Evolutionary conservation across 1,140 invertebrate genomes (phyloP).

Genomic region (Stenopsyche tienmushanensis): DNA sequence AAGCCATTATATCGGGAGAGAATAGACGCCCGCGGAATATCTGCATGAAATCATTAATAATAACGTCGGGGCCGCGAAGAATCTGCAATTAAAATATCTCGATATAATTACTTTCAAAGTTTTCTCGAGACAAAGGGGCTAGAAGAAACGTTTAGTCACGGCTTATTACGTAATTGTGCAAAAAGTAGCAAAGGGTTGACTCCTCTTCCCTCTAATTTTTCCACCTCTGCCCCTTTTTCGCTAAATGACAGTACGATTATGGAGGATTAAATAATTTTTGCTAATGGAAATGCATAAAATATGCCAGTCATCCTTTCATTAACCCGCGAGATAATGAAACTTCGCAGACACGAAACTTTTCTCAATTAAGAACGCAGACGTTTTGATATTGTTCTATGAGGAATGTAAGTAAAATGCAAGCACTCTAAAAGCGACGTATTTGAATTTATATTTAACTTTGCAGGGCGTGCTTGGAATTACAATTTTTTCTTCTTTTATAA

Average conservation of each 20-base stretch:
- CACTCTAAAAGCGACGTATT: no score
- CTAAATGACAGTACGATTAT: conserved; percentile 34
- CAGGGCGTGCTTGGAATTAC: no score
- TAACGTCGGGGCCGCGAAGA: conserved; percentile 34
- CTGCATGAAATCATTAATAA: conserved; percentile 35
- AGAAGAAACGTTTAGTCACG: conserved; percentile 41
- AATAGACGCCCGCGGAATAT: no score
- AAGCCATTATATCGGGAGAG: conserved; percentile 4
- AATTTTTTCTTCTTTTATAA: no score
- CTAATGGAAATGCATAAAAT: conserved; percentile 39
- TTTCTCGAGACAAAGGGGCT: conserved; percentile 29
- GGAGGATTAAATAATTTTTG: conserved; percentile 39
- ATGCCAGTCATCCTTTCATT: conserved; percentile 36
- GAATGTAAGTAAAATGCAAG: no score
- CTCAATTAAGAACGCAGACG: conserved; percentile 25
- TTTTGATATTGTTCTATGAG: not conserved
- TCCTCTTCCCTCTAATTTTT: not conserved
- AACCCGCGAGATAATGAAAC: conserved; percentile 20
- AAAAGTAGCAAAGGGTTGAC: conserved; percentile 40
- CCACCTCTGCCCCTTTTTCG: conserved; percentile 7
- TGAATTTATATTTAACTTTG: no score
- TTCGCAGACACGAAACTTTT: conserved; percentile 31
- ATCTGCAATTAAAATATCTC: conserved; percentile 43
- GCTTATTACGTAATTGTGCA: conserved; percentile 43
- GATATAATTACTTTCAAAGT: conserved; percentile 40